Evolutionary conservation across 1,140 invertebrate species (phyloP).

Genomic region (Samia ricini): DNA sequence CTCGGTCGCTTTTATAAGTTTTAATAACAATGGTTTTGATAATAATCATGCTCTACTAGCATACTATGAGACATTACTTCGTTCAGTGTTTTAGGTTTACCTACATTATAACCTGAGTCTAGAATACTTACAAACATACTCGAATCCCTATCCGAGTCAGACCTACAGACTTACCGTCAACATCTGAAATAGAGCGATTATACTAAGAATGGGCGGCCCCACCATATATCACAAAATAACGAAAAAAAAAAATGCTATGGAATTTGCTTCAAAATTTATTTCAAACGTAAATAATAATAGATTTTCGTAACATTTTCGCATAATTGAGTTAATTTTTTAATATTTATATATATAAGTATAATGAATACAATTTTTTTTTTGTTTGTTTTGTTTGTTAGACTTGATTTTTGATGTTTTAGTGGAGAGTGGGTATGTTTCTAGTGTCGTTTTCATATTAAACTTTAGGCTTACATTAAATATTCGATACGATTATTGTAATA

Average conservation of each 20-base stretch:
- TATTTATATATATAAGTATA: slow-evolving; percentile 27
- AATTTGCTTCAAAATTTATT: slow-evolving; percentile 70
- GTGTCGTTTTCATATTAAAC: slow-evolving; percentile 59
- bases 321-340: slow-evolving; percentile 27
- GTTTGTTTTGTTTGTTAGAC: slow-evolving; percentile 23
- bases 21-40: neutral
- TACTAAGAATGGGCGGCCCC: slow-evolving; percentile 63
- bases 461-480: slow-evolving; percentile 43
- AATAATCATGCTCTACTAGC: slow-evolving; percentile 47
- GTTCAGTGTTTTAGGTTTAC: slow-evolving; percentile 35
- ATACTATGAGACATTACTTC: slow-evolving; percentile 17
- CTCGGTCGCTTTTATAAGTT: neutral
- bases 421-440: slow-evolving; percentile 24
- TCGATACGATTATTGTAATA: slow-evolving; percentile 13
- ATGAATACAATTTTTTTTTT: slow-evolving; percentile 26
- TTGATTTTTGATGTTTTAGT: slow-evolving; percentile 30
- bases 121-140: slow-evolving; percentile 35
- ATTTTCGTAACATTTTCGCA: slow-evolving; percentile 55
- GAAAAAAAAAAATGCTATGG: slow-evolving; percentile 66
- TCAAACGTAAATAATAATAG: slow-evolving; percentile 45
- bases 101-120: slow-evolving; percentile 31
- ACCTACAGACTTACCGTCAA: slow-evolving; percentile 75
- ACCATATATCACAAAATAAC: slow-evolving; percentile 52
- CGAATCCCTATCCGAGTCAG: slow-evolving; percentile 51
- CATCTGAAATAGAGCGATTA: slow-evolving; percentile 74